phyloP scores from a whole-genome alignment of 2,888 invertebrate genomes.

The Didymodactylos carnosus region DNA sequence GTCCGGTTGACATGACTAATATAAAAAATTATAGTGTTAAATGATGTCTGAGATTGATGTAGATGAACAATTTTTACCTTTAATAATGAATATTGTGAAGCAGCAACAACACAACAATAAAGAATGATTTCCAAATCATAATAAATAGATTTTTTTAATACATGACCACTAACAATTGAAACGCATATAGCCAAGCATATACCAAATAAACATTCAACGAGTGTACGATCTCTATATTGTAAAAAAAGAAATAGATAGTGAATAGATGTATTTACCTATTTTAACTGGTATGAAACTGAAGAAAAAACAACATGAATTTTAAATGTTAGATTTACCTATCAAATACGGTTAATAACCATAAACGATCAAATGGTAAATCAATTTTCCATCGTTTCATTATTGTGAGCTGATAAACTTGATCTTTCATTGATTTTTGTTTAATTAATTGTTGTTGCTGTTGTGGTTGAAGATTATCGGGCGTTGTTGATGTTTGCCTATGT shows the following conservation, averaged over 20 bases:
- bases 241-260: constrained; percentile 5
- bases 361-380: constrained; percentile 72
- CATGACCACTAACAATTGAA: constrained; percentile 59
- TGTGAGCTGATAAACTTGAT: neutral
- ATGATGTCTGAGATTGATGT: constrained; percentile 14
- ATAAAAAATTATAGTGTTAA: neutral
- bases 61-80: no score
- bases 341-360: constrained; percentile 70
- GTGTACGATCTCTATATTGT: constrained; percentile 41
- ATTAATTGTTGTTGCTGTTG: neutral
- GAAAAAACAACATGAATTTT: no score
- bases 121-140: constrained; percentile 74
- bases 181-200: constrained; percentile 57
- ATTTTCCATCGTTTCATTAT: constrained; percentile 35
- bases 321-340: constrained; percentile 41
- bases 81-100: constrained; percentile 82
- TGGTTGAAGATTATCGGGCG: neutral
- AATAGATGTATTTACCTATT: neutral
- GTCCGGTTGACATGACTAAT: constrained; percentile 96
- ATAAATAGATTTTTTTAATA: constrained; percentile 65
- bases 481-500: neutral
- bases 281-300: neutral
- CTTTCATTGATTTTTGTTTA: constrained; percentile 4
- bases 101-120: constrained; percentile 90
- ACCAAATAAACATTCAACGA: constrained; percentile 3